Base-by-base conservation (phyloP, 2,888 invertebrate genomes). In the Andrena minutula region DNA sequence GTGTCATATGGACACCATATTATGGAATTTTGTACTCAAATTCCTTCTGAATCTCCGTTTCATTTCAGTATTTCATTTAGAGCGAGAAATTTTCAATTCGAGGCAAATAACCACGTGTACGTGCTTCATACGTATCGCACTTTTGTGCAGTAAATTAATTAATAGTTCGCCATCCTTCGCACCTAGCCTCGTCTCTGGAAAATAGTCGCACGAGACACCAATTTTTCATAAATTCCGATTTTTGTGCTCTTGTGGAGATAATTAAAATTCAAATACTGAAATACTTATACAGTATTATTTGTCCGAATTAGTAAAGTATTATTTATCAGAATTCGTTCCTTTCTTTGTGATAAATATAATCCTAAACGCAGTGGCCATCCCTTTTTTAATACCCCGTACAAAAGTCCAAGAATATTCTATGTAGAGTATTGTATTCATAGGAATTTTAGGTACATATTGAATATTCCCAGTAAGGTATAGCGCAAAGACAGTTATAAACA, bases 91-190 rank as follows among this genome's bases (percentile, higher is more conserved):
- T 63, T 61, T 12, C 53, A 61, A 49, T 63, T 68, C 26, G 10
- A 47, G 35, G 61, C 51, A 56, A 56, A 61, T 66, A 78, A 68
- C 61, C 51, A 6, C n/a, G 26, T 23, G 12, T 41, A 32, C 30
- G 7, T 28, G 65, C 61, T 41, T 35, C 28, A 49, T 61, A 65
- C 26, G 65, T 35, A 20, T 53, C n/a, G n/a, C 10, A 16, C 7
- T 35, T n/a, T 12, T 66, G 26, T 26, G 41, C 23, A 53, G n/a
- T 47, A 61, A 78, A 78, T 75, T 68, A 68, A 78, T 68, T 78
- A 63, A 51, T 12, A n/a, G 51, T 61, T 77, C 53, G 28, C 10
- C 16, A 41, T 10, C 41, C 16, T 16, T 23, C 35, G 12, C 23
- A 41, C 28, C 41, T 12, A 23, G 10, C 2, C 20, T 16, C 7